Evolutionary conservation across 37 sponge, comb jelly and placozoan genomes (phyloP).

Genomic region (Aplysina aerophoba): DNA sequence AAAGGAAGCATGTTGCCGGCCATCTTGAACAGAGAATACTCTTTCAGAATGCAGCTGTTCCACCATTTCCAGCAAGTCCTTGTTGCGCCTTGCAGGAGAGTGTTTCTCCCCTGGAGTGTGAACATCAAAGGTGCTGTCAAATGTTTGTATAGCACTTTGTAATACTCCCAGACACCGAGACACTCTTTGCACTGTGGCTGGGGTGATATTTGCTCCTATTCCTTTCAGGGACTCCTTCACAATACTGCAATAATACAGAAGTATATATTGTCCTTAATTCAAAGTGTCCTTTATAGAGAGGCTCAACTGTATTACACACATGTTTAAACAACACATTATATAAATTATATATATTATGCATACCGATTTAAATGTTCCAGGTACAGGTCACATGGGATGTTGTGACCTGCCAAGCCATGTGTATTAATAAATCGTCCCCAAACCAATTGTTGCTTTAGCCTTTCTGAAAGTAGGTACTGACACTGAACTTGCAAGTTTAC

Average conservation of each 20-base stretch:
- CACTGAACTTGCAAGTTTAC: neutral
- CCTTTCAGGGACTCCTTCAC: neutral
- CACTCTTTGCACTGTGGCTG: neutral
- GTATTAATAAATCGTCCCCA: slow-evolving; percentile 7
- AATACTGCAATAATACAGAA: neutral
- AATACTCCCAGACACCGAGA: neutral
- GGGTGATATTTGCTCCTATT: neutral
- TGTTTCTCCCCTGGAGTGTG: neutral
- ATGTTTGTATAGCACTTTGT: neutral
- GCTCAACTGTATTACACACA: neutral
- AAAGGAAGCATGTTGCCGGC: neutral
- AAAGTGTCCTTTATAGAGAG: no score
- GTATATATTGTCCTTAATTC: no score
- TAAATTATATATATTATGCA: neutral
- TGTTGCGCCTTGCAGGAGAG: neutral
- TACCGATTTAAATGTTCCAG: slow-evolving; percentile 6
- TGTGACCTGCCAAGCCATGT: neutral
- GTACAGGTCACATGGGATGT: neutral
- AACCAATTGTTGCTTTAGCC: neutral
- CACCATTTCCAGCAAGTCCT: neutral
- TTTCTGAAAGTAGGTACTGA: neutral
- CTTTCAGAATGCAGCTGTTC: neutral
- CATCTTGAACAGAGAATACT: neutral
- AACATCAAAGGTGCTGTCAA: neutral
- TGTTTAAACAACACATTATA: neutral